Evolutionary conservation across 2,797 vertebrate genomes (phyloP).

Genomic region (Platalea minor): DNA sequence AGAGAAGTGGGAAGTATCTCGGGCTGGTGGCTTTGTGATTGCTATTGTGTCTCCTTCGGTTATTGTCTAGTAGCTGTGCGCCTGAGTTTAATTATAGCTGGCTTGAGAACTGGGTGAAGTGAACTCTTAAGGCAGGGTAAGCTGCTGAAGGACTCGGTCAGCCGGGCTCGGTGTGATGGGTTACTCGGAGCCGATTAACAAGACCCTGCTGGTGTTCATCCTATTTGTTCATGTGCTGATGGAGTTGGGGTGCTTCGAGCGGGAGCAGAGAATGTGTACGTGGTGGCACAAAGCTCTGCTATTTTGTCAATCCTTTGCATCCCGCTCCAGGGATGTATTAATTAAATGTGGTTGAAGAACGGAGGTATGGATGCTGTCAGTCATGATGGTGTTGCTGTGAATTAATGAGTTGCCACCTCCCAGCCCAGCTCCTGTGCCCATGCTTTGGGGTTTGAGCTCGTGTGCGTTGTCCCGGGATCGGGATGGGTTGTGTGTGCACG

Average conservation of each 20-base stretch:
- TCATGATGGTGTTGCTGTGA: accelerated
- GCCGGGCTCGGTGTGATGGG: background rate
- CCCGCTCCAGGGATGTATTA: accelerated
- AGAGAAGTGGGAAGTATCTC: background rate
- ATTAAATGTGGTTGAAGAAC: accelerated
- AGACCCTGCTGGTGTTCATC: background rate
- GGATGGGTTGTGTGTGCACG: background rate
- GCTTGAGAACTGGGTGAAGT: background rate
- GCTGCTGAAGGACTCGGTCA: background rate
- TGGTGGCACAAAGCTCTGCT: background rate
- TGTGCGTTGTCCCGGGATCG: accelerated
- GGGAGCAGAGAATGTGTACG: accelerated
- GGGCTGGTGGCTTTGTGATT: background rate
- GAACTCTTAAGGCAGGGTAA: background rate
- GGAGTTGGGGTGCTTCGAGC: background rate
- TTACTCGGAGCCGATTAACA: background rate
- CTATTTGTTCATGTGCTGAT: accelerated
- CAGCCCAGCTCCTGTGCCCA: background rate
- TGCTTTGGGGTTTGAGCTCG: accelerated
- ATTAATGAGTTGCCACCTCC: background rate
- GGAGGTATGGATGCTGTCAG: background rate
- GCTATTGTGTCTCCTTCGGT: background rate
- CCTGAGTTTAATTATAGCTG: background rate
- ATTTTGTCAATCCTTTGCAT: accelerated
- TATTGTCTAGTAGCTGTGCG: background rate